Evolutionary conservation across 2,888 invertebrate species (phyloP).

Genomic region (Macrosiphum euphorbiae): DNA sequence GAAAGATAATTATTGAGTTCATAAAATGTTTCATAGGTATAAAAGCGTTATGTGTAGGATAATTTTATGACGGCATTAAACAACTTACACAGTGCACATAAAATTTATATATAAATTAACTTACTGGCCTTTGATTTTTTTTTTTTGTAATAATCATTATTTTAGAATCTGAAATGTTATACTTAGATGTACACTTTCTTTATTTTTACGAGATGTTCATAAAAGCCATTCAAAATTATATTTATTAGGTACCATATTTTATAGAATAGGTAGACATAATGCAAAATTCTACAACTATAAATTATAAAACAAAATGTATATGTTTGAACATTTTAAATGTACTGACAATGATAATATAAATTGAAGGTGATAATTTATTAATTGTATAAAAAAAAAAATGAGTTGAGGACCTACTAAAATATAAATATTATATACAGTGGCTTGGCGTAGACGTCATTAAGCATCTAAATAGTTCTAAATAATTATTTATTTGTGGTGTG

Average conservation of each 20-base stretch:
- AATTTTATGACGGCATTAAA: not conserved
- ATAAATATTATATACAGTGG: not conserved
- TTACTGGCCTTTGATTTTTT: not conserved
- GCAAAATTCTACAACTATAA: not conserved
- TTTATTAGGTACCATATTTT: not conserved
- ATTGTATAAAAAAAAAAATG: not conserved
- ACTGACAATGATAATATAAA: not conserved
- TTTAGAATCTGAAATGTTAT: not conserved
- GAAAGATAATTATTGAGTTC: not conserved
- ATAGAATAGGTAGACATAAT: not conserved
- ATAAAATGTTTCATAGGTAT: constrained; percentile 14
- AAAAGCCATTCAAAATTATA: not conserved
- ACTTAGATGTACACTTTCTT: not conserved
- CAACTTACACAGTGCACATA: not conserved
- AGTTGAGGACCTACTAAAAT: not conserved
- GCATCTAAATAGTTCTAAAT: not conserved
- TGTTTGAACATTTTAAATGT: not conserved
- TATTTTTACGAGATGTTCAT: not conserved
- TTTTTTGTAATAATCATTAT: not conserved
- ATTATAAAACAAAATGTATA: not conserved
- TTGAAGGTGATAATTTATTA: not conserved
- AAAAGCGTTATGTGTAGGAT: not conserved
- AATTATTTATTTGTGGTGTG: not conserved
- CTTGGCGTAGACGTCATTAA: not conserved
- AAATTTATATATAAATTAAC: not conserved